Base-by-base conservation (phyloP, 2,113 vertebrate species). In the Carollia perspicillata region DNA sequence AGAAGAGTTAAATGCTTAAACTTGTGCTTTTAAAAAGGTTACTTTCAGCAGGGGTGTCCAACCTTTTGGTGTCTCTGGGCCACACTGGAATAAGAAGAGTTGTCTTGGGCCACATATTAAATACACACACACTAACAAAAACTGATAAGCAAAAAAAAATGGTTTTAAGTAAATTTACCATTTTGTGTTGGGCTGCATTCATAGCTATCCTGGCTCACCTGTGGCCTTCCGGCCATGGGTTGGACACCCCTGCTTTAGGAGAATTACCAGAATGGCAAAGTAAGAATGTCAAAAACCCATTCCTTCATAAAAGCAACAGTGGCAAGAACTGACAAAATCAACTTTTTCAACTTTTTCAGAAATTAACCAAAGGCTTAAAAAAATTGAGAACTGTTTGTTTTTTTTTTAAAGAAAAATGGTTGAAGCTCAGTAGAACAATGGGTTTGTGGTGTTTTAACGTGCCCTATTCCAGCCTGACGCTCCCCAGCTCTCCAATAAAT, bases 181-280 rank as follows among this genome's bases (percentile, higher is more conserved):
- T 60, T 60, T 60, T 60, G 58, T 60, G 26, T 60, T 60, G 58
- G 26, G 23, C 58, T 1, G 9, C 58, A 60, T 28, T 58, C 55
- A 26, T 58, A 58, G 55, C 55, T 6, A 58, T 58, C 55, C 55
- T 58, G 55, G 55, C 16, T 23, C 2, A 18, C 55, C 9, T 10
- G 23, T 11, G 58, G 58, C 58, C 58, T 18, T 2, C 1, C 3
- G 58, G 23, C 23, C 9, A 0, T 0, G 3, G 58, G 23, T 3
- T 28, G 58, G 2, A 60, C 58, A 60, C 23, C 23, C 23, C 58
- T 60, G 58, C 58, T 60, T 83, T 83, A 71, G 53, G 44, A 58
- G 33, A 75, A n/a, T 79, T 84, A 74, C 16, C 44, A 94, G 47
- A 95, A 65, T 33, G 9, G 18, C 53, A 83, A 93, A 88, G 71